Evolutionary conservation across 2,797 vertebrate genomes (phyloP), one percentile per base, ranked within the genome.

Genomic region (Martes flavigula): DNA sequence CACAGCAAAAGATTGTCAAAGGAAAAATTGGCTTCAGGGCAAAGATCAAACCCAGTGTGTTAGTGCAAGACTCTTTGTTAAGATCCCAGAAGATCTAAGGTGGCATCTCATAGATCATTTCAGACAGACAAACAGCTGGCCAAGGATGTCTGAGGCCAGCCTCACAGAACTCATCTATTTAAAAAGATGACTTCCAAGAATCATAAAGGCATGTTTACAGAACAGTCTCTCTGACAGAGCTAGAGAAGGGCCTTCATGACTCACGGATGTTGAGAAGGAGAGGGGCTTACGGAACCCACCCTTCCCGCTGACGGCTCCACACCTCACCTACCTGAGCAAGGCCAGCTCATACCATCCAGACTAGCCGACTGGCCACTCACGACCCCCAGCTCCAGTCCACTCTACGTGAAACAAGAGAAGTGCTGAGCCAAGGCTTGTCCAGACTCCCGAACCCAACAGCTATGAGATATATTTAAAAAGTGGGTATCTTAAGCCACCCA

Each of bases 11-110:
- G 35, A 75, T 84, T 77, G 84, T 58, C 58, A 38, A 79, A 48
- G 56, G 5, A 46, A 48, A 54, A 7, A 64, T 8, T 6, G 14
- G 40, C 35, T 87, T 40, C 18, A 1, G 3, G 25, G 58, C 48
- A n/a, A 81, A 90, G 43, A 95, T 38, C 30, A 82, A 78, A 78
- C 32, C 38, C 21, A 56, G 30, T 40, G 54, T 20, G 38, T 73
- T 38, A 72, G 3, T n/a, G 23, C 18, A 77, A 68, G 32, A 58
- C 3, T 58, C 18, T 66, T 64, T 15, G 20, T 27, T 62, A 66
- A 68, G 51, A 12, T 23, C 23, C 43, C 15, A 32, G 43, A 51
- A 58, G 81, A 46, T 7, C 54, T 87, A 60, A 43, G 40, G 46
- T 5, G 38, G 30, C 7, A 0, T 54, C 60, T 81, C 40, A 14